Conservation (phyloP, 2,797 vertebrate species). For the Strix occidentalis region DNA sequence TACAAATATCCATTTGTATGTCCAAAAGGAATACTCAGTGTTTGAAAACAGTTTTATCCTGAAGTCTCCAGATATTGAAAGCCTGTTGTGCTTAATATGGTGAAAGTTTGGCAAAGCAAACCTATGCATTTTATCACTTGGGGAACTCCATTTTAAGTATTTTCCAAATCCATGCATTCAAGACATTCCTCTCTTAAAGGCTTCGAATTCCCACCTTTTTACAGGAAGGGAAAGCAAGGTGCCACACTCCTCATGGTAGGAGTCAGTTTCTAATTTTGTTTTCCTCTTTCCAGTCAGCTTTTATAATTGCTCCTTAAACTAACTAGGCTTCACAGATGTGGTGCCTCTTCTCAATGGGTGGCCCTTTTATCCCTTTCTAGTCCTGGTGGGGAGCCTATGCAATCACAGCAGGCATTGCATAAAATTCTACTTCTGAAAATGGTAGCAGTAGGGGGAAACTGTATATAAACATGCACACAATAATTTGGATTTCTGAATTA, state of each 20-base stretch:
- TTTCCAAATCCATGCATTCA: not conserved
- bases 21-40: not conserved
- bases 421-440: not conserved
- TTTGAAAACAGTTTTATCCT: not conserved
- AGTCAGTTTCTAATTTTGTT: not conserved
- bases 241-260: not conserved
- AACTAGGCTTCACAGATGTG: not conserved
- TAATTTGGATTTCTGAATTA: not conserved
- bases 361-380: not conserved
- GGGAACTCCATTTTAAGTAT: not conserved
- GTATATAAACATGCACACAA: not conserved
- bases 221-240: not conserved
- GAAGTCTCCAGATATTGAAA: not conserved
- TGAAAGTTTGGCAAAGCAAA: not conserved
- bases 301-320: conserved; percentile 9
- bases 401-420: not conserved
- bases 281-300: not conserved
- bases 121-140: not conserved
- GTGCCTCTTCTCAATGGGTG: not conserved
- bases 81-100: not conserved
- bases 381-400: not conserved
- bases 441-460: not conserved
- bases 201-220: not conserved
- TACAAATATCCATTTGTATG: not conserved
- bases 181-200: not conserved